phyloP scores from a whole-genome alignment of 2,113 vertebrate genomes.

The Phocoena phocoena region DNA sequence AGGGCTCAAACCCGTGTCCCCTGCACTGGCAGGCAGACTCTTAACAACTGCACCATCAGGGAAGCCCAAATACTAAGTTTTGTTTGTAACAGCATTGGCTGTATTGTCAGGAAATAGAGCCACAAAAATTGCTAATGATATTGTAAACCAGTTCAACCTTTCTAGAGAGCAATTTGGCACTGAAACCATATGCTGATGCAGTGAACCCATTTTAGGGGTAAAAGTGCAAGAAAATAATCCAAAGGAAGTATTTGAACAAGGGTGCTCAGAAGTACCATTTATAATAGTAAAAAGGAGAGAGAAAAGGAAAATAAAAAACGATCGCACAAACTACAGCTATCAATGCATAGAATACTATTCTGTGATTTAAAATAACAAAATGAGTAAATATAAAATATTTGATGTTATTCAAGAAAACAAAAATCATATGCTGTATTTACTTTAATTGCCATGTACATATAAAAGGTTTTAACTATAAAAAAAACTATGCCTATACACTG shows the following conservation, averaged over 20 bases:
- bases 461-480: neutral
- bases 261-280: neutral
- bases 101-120: neutral
- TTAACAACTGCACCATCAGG: too few relatives aligned
- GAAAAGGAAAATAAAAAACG: neutral
- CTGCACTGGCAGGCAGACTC: too few relatives aligned
- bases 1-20: too few relatives aligned
- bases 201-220: neutral
- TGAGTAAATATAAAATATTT: slow-evolving; percentile 6
- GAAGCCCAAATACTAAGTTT: neutral
- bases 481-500: neutral
- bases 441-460: neutral
- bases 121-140: slow-evolving; percentile 22
- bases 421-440: slow-evolving; percentile 5
- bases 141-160: slow-evolving; percentile 8
- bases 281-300: neutral
- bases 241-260: slow-evolving; percentile 23
- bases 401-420: slow-evolving; percentile 17
- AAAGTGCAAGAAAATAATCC: slow-evolving; percentile 45
- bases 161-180: neutral
- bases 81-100: slow-evolving; percentile 24
- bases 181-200: neutral
- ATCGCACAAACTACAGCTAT: neutral
- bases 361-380: slow-evolving; percentile 40
- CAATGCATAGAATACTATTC: neutral